phyloP scores from a whole-genome alignment of 2,113 vertebrate species.

The Prietella phreatophila region DNA sequence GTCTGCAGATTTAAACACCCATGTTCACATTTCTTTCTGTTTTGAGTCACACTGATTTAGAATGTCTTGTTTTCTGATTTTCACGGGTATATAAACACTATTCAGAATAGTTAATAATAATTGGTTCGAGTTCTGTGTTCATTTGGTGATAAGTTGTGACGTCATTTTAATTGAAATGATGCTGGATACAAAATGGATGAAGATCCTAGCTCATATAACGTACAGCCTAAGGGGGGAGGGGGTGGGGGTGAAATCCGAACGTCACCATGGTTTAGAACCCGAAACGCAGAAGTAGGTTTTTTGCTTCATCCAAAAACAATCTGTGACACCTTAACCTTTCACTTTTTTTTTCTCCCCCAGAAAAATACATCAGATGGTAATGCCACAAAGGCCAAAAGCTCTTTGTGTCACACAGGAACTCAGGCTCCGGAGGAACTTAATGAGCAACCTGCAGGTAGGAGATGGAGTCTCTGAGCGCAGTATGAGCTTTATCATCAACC shows the following conservation, averaged over 20 bases:
- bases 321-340: slow-evolving; percentile 9
- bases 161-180: background rate
- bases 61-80: background rate
- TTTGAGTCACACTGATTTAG: background rate
- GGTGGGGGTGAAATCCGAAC: background rate
- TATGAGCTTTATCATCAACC: background rate
- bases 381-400: slow-evolving; percentile 67
- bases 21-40: background rate
- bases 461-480: background rate
- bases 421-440: slow-evolving; percentile 68
- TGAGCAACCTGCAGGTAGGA: slow-evolving; percentile 68
- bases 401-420: slow-evolving; percentile 61
- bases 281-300: background rate
- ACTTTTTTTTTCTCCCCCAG: slow-evolving; percentile 54
- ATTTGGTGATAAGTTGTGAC: background rate
- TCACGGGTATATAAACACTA: background rate
- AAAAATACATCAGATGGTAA: slow-evolving; percentile 75
- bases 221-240: background rate
- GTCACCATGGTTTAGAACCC: background rate
- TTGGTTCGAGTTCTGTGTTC: too few relatives aligned
- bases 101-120: too few relatives aligned
- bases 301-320: slow-evolving; percentile 1
- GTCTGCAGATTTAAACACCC: background rate
- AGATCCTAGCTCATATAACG: background rate
- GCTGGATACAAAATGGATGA: background rate